A percentile compares a stretch with the other conserved stretches of the same genome.
Conservation (phyloP, 2,797 vertebrate genomes). For the Syngnathus rostellatus region DNA sequence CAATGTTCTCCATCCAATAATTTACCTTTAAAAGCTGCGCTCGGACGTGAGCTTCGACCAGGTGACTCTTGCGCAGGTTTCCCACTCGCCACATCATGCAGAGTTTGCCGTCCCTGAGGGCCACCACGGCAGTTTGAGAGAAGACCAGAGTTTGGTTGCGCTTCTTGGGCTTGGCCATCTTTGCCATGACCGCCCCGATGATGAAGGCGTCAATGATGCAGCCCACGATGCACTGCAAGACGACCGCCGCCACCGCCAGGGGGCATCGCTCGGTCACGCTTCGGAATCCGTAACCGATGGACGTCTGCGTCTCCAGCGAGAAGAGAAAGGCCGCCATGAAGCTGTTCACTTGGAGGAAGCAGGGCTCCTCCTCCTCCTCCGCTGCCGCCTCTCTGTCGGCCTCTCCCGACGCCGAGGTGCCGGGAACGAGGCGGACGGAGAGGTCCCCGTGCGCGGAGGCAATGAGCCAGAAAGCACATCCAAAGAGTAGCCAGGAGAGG, state of each 20-base stretch:
- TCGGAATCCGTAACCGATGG: conserved; percentile 87
- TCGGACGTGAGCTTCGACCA: conserved; percentile 88
- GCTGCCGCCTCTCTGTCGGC: conserved; percentile 32
- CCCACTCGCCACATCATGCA: conserved; percentile 93
- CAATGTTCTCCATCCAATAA: background rate
- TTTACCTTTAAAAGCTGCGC: conserved; percentile 84
- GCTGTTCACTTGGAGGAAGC: conserved; percentile 85
- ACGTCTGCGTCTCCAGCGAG: conserved; percentile 83
- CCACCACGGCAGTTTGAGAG: conserved; percentile 81
- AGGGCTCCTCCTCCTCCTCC: conserved; percentile 62
- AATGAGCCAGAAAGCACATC: conserved; percentile 88
- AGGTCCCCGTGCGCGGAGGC: conserved; percentile 75
- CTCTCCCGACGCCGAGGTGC: conserved; percentile 42
- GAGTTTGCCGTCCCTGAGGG: conserved; percentile 80
- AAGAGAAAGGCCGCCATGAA: conserved; percentile 90
- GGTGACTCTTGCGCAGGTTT: conserved; percentile 85
- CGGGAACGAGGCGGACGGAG: conserved; percentile 50
- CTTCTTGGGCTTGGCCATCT: conserved; percentile 95
- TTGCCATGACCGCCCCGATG: conserved; percentile 88
- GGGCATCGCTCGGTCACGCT: conserved; percentile 90
- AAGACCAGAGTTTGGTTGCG: conserved; percentile 88
- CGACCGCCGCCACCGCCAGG: conserved; percentile 82
- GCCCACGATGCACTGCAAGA: conserved; percentile 90
- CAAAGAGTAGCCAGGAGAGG: conserved; percentile 89
- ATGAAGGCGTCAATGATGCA: conserved; percentile 93